Percentiles rank a stretch among this genome's conserved stretches.
Conservation (phyloP, 2,113 vertebrate species). For the Sitta europaea region DNA sequence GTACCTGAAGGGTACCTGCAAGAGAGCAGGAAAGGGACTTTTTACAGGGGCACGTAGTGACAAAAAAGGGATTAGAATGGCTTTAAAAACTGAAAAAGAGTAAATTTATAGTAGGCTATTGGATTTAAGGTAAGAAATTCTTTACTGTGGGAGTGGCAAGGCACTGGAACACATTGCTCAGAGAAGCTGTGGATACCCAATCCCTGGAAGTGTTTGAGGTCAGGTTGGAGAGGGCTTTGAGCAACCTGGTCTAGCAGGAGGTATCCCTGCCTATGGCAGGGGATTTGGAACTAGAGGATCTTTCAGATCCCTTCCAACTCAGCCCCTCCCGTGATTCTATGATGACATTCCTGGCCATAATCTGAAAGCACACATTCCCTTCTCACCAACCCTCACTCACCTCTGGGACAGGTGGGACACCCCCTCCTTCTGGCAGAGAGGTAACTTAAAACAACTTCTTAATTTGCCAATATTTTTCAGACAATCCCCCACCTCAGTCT, state of each 20-base stretch:
- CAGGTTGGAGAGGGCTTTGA: neutral
- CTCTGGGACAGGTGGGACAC: neutral
- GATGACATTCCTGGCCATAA: neutral
- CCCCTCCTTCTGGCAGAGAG: neutral
- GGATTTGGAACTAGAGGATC: neutral
- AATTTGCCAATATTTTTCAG: neutral
- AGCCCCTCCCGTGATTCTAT: neutral
- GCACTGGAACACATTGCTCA: neutral
- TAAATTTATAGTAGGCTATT: neutral
- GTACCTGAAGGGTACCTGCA: neutral
- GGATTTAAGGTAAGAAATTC: neutral
- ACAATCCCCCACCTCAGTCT: neutral
- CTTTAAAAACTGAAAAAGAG: neutral
- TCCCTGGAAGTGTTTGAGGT: neutral
- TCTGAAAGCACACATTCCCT: accelerated
- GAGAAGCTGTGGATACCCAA: neutral
- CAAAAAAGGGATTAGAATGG: neutral
- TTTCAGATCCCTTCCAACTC: neutral
- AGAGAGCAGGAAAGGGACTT: neutral
- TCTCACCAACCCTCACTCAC: neutral
- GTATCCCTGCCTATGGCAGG: neutral
- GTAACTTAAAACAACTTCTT: neutral
- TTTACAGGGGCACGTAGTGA: neutral
- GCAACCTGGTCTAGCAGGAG: neutral
- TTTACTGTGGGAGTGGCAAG: neutral